Conservation (phyloP, 2,113 vertebrate genomes). For the Maccullochella peelii region DNA sequence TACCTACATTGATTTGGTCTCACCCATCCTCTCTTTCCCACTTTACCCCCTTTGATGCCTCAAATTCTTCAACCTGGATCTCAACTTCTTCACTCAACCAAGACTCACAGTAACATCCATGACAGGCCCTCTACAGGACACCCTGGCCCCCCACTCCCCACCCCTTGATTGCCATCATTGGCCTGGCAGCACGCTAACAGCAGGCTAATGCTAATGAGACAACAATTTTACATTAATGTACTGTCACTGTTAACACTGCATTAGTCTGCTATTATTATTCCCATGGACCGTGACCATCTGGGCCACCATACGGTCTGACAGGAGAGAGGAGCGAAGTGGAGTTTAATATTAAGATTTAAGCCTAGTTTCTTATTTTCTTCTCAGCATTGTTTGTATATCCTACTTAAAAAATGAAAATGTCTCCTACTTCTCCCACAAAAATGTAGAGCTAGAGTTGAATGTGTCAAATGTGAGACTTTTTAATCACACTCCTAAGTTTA, state of each 20-base stretch:
- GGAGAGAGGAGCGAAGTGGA: constrained; percentile 35
- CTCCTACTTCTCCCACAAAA: neutral
- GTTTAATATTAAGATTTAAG: constrained; percentile 16
- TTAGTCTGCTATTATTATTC: constrained; percentile 73
- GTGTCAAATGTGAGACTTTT: neutral
- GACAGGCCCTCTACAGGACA: constrained; percentile 27
- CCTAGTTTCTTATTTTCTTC: neutral
- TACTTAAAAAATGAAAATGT: neutral
- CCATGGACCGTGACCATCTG: constrained; percentile 74
- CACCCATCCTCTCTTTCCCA: neutral
- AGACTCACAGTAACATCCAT: constrained; percentile 36
- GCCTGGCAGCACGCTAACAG: constrained; percentile 62
- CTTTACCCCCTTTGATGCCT: neutral
- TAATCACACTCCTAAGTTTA: neutral
- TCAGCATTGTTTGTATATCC: neutral
- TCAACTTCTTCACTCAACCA: constrained; percentile 39
- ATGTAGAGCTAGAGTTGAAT: neutral
- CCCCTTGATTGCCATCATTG: constrained; percentile 32
- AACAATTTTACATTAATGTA: constrained; percentile 73
- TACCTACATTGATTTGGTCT: neutral
- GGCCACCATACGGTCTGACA: constrained; percentile 70
- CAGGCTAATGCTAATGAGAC: constrained; percentile 78
- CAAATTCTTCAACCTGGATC: constrained; percentile 48
- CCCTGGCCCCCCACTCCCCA: constrained; percentile 8
- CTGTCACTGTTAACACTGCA: constrained; percentile 78